Base-by-base conservation (phyloP, 1,140 invertebrate species). In the Lepidurus packardi region DNA sequence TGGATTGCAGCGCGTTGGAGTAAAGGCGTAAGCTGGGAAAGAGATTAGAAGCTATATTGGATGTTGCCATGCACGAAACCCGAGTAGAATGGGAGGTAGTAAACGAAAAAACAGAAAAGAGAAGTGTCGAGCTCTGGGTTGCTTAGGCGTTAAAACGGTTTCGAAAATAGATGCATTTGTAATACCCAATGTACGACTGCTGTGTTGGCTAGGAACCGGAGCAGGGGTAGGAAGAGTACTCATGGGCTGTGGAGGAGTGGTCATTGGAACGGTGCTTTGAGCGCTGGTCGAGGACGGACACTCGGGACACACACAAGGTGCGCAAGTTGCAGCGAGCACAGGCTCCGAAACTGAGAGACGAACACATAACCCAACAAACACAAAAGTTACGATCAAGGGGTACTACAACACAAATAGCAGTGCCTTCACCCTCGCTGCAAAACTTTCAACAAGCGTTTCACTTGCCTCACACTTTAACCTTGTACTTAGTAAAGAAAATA, bases 281-380 rank as follows among this genome's bases (percentile, higher is more conserved):
- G 75, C 43, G 43, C 75, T 44, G 21, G 43, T 76, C 75, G 43
- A 47, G 75, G 43, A 76, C 75, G 80, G 47, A 80, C 43, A 65
- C 45, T 42, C 74, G 73, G 80, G 79, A 79, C 80, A 81, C 21
- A 81, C 78, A 81, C 80, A 80, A 75, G 80, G 80, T 74, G 78
- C 79, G 78, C 81, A 81, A 78, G 79, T 80, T 77, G 78, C 81
- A 45, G 78, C 75, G 16, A 74, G 77, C n/a, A 74, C 45, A 78
- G 53, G 53, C 53, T 65, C 53, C 53, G 53, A 65, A 13, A 65
- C 53, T 65, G 53, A 65, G 21, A 7, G 21, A 65, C 34, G 34
- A 34, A 34, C 34, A 34, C 16, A 65, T 21, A 65, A 65, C 53
- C 53, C 53, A 65, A 65, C 4, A 65, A 65, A 65, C 53, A 65